Percentiles rank a stretch among this genome's conserved stretches.
Conservation (phyloP, 2,797 vertebrate species). For the Zalophus californianus region DNA sequence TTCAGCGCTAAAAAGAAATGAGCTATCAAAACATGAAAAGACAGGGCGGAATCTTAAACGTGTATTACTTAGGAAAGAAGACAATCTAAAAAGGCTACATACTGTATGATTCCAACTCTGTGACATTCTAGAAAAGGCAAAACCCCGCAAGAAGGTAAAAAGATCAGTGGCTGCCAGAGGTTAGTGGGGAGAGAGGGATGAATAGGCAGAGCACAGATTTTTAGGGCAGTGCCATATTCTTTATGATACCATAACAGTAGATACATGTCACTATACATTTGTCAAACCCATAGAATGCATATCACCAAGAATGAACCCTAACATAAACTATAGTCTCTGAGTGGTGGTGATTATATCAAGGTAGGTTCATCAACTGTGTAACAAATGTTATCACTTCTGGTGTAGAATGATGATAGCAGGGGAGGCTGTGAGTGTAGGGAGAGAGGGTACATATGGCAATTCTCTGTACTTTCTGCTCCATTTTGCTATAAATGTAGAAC, state of each 20-base stretch:
- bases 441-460: not conserved
- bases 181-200: not conserved
- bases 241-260: not conserved
- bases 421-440: too few species aligned
- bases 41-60: not conserved
- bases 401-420: not conserved
- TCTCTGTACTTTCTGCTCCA: not conserved
- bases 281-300: not conserved
- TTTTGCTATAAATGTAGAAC: slow-evolving; percentile 33
- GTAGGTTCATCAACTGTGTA: not conserved
- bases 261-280: not conserved
- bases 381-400: not conserved
- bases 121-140: not conserved
- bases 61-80: not conserved
- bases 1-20: not conserved
- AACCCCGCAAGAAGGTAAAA: not conserved
- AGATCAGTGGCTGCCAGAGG: not conserved
- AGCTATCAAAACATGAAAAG: not conserved
- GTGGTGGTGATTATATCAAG: not conserved
- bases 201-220: not conserved
- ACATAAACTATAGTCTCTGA: not conserved
- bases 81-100: not conserved
- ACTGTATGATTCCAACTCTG: not conserved
- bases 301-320: not conserved
- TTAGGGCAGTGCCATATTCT: not conserved